These are phyloP conservation scores for Symphodus melops DNA, from an alignment of 2,113 vertebrate species.

Conservation along the genomic window DNA sequence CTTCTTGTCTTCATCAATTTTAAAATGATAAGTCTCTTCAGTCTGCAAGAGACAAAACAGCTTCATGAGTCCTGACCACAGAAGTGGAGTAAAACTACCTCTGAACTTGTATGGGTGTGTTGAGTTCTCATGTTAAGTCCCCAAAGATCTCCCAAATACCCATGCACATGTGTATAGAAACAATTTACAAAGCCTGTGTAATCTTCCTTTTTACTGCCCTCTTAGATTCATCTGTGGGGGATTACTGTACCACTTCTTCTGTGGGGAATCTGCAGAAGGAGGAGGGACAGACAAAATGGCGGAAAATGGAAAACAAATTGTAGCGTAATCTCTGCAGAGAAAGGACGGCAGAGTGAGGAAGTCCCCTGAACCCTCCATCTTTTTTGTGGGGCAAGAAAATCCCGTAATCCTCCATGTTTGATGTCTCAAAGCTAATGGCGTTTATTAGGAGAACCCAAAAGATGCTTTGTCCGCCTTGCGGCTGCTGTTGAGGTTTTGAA, in stretches of 20 bases:
- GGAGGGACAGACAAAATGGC: conserved; percentile 75
- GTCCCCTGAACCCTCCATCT: conserved; percentile 73
- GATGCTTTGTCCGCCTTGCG: conserved; percentile 77
- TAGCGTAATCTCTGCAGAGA: conserved; percentile 79
- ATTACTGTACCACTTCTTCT: conserved; percentile 76
- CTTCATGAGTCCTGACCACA: conserved; percentile 21
- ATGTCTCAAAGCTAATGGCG: conserved; percentile 85
- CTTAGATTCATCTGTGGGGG: conserved; percentile 69
- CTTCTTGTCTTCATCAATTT: background rate
- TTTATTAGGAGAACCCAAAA: conserved; percentile 83
- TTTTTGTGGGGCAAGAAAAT: conserved; percentile 72
- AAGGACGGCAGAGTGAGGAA: conserved; percentile 66
- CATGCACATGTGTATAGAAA: conserved; percentile 72
- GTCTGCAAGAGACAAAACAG: background rate
- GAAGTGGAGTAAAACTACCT: conserved; percentile 31
- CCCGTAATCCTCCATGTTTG: conserved; percentile 87
- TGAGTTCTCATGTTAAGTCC: conserved; percentile 63
- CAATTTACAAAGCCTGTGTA: conserved; percentile 79
- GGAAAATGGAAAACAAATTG: conserved; percentile 83
- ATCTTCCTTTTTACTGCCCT: conserved; percentile 74
- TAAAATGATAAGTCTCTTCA: conserved; percentile 26
- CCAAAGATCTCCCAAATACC: conserved; percentile 69
- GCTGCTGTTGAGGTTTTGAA: conserved; percentile 77
- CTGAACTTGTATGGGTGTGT: conserved; percentile 24
- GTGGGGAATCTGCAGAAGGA: conserved; percentile 41